phyloP scores from a whole-genome alignment of 2,797 vertebrate species.

The Sitta carolinensis region DNA sequence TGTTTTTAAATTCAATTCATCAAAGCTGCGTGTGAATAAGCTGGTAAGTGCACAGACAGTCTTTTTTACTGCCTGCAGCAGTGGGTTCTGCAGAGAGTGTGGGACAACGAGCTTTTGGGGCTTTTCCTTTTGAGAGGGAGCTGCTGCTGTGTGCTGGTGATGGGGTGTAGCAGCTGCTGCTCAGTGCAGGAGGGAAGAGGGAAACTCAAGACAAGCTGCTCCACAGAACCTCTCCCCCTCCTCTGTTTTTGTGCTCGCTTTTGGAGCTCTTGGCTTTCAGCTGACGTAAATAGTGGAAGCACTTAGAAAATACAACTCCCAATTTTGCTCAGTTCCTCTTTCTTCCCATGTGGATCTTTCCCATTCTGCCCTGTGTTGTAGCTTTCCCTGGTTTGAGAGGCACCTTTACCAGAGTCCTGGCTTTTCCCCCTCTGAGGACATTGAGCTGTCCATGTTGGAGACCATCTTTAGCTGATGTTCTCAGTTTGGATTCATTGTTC shows the following conservation, averaged over 20 bases:
- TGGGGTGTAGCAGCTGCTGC: neutral
- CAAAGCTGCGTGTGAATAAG: constrained; percentile 92
- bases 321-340: neutral
- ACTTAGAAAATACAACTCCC: neutral
- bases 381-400: neutral
- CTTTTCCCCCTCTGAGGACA: neutral
- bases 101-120: neutral
- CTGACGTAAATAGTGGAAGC: neutral
- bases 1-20: constrained; percentile 96
- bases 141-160: neutral
- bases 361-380: accelerated
- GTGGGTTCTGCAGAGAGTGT: neutral
- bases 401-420: accelerated
- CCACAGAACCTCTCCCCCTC: neutral
- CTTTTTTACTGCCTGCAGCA: constrained; percentile 4
- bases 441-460: accelerated
- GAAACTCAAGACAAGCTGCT: neutral
- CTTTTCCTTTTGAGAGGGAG: neutral
- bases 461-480: neutral
- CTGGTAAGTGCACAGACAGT: constrained; percentile 75
- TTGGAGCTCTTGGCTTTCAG: neutral
- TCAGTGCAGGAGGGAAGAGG: neutral
- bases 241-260: neutral
- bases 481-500: accelerated
- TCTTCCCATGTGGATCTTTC: neutral